phyloP scores from a whole-genome alignment of 1,140 invertebrate genomes.

The Latrodectus geometricus region DNA sequence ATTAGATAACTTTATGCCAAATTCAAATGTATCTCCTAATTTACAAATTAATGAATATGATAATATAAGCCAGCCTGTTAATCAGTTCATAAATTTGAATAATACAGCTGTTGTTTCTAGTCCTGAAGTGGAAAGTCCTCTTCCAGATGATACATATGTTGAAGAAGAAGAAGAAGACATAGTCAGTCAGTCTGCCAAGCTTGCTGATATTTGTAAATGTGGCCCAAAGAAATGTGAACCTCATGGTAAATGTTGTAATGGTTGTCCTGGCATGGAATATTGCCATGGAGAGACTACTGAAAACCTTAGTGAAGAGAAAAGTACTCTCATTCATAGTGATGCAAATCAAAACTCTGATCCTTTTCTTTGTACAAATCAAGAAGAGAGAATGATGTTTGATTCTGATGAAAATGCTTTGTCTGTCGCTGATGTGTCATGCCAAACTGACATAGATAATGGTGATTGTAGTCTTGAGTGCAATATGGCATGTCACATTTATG shows the following conservation, averaged over 20 bases:
- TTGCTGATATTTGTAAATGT: conserved; percentile 58
- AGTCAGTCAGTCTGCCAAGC: conserved; percentile 32
- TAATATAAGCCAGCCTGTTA: background rate
- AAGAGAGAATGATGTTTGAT: background rate
- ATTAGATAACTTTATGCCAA: background rate
- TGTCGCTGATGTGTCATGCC: conserved; percentile 30
- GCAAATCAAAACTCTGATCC: background rate
- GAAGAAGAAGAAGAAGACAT: conserved; percentile 44
- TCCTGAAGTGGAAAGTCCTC: background rate
- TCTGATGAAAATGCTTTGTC: background rate
- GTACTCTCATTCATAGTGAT: background rate
- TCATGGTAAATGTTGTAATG: conserved; percentile 31
- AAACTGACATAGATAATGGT: conserved; percentile 29
- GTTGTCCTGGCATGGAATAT: conserved; percentile 54
- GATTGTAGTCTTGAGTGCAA: conserved; percentile 6
- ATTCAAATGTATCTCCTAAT: background rate
- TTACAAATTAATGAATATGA: background rate
- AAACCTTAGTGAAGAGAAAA: background rate
- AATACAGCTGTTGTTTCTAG: background rate
- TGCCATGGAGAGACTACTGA: conserved; percentile 8
- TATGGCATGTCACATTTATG: conserved; percentile 4
- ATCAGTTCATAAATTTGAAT: background rate
- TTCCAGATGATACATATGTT: conserved; percentile 6
- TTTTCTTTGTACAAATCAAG: background rate
- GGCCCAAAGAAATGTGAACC: conserved; percentile 54